Conservation (phyloP, 2,797 vertebrate genomes). For the Gastrophryne carolinensis region DNA sequence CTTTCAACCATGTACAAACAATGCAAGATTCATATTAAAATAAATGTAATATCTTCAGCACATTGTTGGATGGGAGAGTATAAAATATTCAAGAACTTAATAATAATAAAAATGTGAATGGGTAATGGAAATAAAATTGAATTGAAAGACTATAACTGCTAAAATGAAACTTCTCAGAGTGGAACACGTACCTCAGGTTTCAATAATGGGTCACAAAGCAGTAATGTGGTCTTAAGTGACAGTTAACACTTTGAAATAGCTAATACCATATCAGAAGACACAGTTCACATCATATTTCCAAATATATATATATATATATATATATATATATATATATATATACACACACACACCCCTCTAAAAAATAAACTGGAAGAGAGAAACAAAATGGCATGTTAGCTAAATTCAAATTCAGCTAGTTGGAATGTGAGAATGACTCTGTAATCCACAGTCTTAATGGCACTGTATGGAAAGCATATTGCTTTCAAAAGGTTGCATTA, state of each 20-base stretch:
- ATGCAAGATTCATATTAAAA: slow-evolving; percentile 48
- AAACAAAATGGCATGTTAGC: too few species aligned
- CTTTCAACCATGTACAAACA: slow-evolving; percentile 38
- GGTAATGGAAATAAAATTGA: slow-evolving; percentile 6
- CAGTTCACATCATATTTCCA: too few species aligned
- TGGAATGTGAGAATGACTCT: too few species aligned
- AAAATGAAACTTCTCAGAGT: not conserved
- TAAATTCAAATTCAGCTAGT: too few species aligned
- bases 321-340: too few species aligned
- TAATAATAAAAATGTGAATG: slow-evolving; percentile 1
- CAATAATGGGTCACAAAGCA: not conserved
- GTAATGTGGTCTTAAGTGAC: not conserved
- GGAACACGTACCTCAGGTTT: not conserved
- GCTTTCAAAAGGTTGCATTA: too few species aligned
- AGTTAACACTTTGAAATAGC: not conserved
- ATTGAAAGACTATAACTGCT: not conserved
- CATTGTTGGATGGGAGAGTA: slow-evolving; percentile 30
- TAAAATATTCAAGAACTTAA: slow-evolving; percentile 46
- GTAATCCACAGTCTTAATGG: too few species aligned
- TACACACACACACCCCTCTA: too few species aligned
- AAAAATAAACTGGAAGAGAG: too few species aligned
- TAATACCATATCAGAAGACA: not conserved
- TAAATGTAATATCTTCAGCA: slow-evolving; percentile 37
- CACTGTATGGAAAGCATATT: too few species aligned
- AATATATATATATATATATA: too few species aligned